Evolutionary conservation across 2,888 invertebrate genomes (phyloP).

Genomic region (Autographa gamma): DNA sequence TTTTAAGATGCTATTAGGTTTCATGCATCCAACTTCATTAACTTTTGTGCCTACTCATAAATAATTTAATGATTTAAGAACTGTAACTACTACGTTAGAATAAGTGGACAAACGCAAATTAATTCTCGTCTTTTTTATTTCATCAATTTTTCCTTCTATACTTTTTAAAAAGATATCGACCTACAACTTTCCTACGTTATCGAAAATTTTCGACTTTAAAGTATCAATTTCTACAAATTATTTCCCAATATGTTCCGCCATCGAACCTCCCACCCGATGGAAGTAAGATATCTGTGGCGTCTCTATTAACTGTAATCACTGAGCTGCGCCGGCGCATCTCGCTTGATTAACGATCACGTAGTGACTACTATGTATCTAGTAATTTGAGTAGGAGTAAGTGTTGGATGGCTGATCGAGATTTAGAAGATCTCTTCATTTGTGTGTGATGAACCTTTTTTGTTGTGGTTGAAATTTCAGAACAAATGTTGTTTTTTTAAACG

Average conservation of each 20-base stretch:
- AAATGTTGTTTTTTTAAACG: too few species aligned
- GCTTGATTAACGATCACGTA: constrained; percentile 64
- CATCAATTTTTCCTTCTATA: not conserved
- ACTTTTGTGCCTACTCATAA: too few species aligned
- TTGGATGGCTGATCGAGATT: not conserved
- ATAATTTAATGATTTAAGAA: too few species aligned
- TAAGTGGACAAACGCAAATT: too few species aligned
- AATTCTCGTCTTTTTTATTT: too few species aligned
- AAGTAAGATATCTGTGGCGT: constrained; percentile 77
- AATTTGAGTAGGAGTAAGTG: constrained; percentile 24
- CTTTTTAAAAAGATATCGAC: not conserved
- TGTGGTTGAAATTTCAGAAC: too few species aligned
- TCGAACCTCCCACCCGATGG: constrained; percentile 58
- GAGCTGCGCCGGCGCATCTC: constrained; percentile 59
- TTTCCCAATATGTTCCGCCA: constrained; percentile 7
- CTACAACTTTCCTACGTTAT: not conserved
- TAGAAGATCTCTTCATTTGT: not conserved
- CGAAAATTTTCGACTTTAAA: too few species aligned
- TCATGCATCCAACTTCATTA: too few species aligned
- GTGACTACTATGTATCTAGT: constrained; percentile 48
- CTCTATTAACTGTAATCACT: constrained; percentile 82
- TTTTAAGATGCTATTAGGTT: too few species aligned
- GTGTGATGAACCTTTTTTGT: too few species aligned
- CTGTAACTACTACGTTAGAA: too few species aligned
- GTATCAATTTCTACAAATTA: not conserved